Evolutionary conservation across 2,888 invertebrate species (phyloP), one percentile per base, ranked within the genome.

Genomic region (Stenolophus ochropezus): DNA sequence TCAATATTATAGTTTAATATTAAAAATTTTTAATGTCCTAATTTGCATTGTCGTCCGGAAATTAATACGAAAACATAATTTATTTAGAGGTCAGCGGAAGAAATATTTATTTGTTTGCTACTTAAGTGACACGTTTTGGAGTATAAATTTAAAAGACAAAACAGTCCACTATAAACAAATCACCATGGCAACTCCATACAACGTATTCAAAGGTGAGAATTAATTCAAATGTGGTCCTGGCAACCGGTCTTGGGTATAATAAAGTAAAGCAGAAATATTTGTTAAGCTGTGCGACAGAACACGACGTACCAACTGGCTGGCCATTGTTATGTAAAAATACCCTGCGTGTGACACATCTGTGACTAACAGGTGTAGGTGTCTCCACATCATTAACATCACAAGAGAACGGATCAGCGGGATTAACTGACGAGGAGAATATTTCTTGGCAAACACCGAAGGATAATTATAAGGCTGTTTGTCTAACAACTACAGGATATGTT

Each of bases 331-430:
- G 71, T 73, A 73, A 73, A 80, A 80, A 80, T 73, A 73, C 27
- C 27, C 16, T 27, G 25, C 49, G 53, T 18, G 69, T 69, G 51
- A 79, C 73, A 69, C 73, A 73, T 71, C 42, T 73, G 80, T 73
- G 80, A 73, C 56, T 58, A 73, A 73, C 80, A 80, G 80, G 80
- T 80, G 80, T 80, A 73, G 80, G 80, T 80, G 80, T 80, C 80
- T 80, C 80, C 80, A 80, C 80, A 58, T 73, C 80, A 80, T 80
- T 80, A 80, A 58, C 80, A 80, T 80, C 58, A 80, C 80, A 73
- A 80, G 49, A 49, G 65, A 5, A 27, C 18, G 65, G 33, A 69
- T 69, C 27, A 69, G 65, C 27, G 33, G 33, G 33, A 4, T 18
- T 16, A 27, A 27, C n/a, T 27, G 4, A 11, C 27, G 5, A 6